Percentiles rank a stretch among this genome's conserved stretches.
phyloP scores from a whole-genome alignment of 2,113 vertebrate species.

The Callipepla squamata region DNA sequence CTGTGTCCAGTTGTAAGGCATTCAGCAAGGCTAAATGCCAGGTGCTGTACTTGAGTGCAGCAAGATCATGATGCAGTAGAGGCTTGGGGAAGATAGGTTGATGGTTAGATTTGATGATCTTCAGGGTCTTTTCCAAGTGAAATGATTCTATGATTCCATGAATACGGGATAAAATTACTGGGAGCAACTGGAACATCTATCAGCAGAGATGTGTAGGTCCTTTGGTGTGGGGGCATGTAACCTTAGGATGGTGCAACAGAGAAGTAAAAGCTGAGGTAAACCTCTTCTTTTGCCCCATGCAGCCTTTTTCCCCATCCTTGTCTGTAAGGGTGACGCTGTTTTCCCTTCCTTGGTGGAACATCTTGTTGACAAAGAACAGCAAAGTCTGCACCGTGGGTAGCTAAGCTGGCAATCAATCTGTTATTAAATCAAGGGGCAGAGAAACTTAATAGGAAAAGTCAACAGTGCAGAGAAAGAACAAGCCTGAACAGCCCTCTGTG shows the following conservation, averaged over 20 bases:
- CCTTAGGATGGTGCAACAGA: not conserved
- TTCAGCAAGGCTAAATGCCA: not conserved
- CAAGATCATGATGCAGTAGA: not conserved
- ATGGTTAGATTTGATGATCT: not conserved
- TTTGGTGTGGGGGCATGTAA: not conserved
- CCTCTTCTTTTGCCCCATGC: not conserved
- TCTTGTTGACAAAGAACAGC: not conserved
- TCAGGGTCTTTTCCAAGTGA: not conserved
- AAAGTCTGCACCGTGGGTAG: not conserved
- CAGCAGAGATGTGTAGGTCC: not conserved
- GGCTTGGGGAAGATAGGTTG: not conserved
- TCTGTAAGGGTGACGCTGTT: not conserved
- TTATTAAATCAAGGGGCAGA: not conserved
- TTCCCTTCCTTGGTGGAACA: not conserved
- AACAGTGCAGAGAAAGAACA: not conserved
- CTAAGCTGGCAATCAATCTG: not conserved
- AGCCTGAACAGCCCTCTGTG: not conserved
- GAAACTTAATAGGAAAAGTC: not conserved
- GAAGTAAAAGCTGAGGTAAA: not conserved
- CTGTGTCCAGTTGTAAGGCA: not conserved
- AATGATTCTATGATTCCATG: not conserved
- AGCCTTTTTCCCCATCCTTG: not conserved
- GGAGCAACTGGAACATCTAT: not conserved
- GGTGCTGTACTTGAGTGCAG: not conserved
- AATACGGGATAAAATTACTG: not conserved